Conservation (phyloP, 2,797 vertebrate species). For the Neomorphus geoffroyi region DNA sequence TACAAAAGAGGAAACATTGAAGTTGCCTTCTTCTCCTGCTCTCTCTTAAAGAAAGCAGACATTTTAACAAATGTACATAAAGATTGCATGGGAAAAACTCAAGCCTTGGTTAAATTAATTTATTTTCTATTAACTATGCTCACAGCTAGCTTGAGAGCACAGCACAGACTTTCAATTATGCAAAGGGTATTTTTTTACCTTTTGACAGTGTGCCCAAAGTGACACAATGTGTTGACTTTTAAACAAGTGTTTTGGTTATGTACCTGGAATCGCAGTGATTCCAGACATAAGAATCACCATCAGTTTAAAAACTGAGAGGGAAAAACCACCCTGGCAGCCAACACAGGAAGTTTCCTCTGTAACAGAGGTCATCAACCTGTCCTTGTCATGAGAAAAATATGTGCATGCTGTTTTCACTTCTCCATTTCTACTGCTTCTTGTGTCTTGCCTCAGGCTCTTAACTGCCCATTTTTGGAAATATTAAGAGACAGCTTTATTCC, state of each 20-base stretch:
- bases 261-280: conserved; percentile 37
- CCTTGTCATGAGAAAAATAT: conserved; percentile 40
- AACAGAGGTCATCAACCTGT: conserved; percentile 38
- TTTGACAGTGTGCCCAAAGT: background rate
- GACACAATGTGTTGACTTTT: conserved; percentile 37
- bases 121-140: background rate
- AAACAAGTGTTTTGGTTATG: background rate
- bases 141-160: background rate
- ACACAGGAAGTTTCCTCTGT: conserved; percentile 1
- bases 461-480: background rate
- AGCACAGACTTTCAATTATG: background rate
- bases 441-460: background rate
- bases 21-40: background rate
- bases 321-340: conserved; percentile 12
- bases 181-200: background rate
- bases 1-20: background rate
- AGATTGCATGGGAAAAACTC: background rate
- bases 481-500: background rate
- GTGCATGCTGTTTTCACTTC: background rate
- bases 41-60: background rate
- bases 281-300: background rate
- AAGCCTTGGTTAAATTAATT: background rate
- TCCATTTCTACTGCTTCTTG: background rate
- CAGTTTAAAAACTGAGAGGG: conserved; percentile 18
- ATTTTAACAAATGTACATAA: background rate